These are phyloP conservation scores for Ditula angustiorana DNA, from an alignment of 2,888 invertebrate genomes.

Conservation along the genomic window DNA sequence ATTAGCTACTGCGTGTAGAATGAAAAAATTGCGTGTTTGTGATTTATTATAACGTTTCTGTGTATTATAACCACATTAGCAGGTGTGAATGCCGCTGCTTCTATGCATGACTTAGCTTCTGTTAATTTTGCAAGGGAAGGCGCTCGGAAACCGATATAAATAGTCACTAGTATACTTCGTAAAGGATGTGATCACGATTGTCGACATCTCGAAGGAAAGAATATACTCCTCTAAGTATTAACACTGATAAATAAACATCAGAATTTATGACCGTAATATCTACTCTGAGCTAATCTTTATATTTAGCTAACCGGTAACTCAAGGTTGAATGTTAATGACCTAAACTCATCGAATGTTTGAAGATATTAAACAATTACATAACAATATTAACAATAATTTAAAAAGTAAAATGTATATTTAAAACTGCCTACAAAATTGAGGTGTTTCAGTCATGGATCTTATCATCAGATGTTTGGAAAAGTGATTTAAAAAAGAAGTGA, in stretches of 20 bases:
- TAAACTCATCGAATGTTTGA: too few relatives aligned
- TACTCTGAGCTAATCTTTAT: not conserved
- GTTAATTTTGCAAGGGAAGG: slow-evolving; percentile 17
- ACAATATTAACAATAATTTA: too few relatives aligned
- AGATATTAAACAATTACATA: too few relatives aligned
- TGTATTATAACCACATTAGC: not conserved
- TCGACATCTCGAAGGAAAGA: not conserved
- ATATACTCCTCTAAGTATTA: too few relatives aligned
- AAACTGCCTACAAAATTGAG: too few relatives aligned
- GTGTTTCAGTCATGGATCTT: too few relatives aligned
- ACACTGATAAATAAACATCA: slow-evolving; percentile 14
- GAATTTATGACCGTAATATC: not conserved
- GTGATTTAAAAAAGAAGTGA: too few relatives aligned
- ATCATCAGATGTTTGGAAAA: too few relatives aligned
- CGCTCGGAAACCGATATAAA: slow-evolving; percentile 26
- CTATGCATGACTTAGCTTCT: slow-evolving; percentile 19
- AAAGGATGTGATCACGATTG: slow-evolving; percentile 10
- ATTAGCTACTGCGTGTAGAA: not conserved
- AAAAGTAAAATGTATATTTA: too few relatives aligned
- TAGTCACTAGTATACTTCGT: slow-evolving; percentile 15
- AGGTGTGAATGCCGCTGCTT: not conserved
- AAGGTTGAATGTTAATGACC: too few relatives aligned
- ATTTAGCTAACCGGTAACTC: too few relatives aligned
- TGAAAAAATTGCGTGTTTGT: not conserved
- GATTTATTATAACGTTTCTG: not conserved